phyloP scores from a whole-genome alignment of 2,113 vertebrate species.

The Hippocampus abdominalis region DNA sequence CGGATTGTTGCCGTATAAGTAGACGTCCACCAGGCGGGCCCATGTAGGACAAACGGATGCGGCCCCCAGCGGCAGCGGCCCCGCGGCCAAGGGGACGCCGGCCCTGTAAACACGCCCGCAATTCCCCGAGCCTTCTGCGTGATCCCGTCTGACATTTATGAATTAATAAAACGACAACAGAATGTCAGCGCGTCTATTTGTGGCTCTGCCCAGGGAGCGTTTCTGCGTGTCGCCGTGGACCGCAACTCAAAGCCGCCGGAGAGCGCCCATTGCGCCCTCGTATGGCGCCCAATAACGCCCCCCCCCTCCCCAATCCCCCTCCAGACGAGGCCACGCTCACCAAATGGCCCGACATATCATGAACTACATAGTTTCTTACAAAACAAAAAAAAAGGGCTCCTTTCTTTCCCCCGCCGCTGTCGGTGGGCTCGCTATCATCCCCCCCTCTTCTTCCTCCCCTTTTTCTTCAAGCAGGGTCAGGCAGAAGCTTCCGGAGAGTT shows the following conservation, averaged over 20 bases:
- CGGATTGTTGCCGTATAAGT: no score
- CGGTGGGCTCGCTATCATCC: not conserved
- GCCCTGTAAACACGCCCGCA: not conserved
- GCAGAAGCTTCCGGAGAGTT: constrained; percentile 7
- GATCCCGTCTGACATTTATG: constrained; percentile 50
- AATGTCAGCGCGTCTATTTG: constrained; percentile 50
- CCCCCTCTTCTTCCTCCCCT: not conserved
- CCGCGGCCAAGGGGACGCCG: not conserved
- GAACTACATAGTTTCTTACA: not conserved
- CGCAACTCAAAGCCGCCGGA: not conserved
- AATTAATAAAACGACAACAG: constrained; percentile 54
- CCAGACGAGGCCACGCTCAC: not conserved
- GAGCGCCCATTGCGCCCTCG: not conserved
- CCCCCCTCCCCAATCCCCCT: not conserved
- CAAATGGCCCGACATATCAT: not conserved
- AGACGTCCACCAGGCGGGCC: not conserved
- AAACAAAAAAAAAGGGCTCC: not conserved
- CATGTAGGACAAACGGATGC: not conserved
- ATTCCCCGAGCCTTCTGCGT: constrained; percentile 6
- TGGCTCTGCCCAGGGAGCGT: constrained; percentile 36
- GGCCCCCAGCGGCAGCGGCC: not conserved
- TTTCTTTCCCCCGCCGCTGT: not conserved
- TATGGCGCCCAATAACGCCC: not conserved
- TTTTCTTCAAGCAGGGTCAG: constrained; percentile 3
- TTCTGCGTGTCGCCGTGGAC: not conserved